Conservation (phyloP, 2,797 vertebrate species). For the Cynodonichthys magdalenae region DNA sequence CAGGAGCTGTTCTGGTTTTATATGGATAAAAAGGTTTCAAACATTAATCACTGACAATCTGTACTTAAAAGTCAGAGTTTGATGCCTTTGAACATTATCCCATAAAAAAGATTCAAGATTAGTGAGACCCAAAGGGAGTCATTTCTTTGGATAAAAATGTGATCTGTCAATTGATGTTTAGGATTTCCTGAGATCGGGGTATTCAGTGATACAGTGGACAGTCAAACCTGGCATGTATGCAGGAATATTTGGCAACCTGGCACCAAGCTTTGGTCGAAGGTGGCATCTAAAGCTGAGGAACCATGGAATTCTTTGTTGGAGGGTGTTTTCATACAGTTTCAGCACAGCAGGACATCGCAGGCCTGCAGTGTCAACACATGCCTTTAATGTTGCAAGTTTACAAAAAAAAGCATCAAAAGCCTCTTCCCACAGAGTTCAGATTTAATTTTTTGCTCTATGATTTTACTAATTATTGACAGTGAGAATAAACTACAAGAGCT, state of each 20-base stretch:
- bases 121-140: constrained; percentile 46
- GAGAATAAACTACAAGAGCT: constrained; percentile 8
- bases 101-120: constrained; percentile 50
- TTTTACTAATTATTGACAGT: constrained; percentile 39
- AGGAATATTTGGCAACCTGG: constrained; percentile 26
- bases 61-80: constrained; percentile 30
- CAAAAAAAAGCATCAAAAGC: constrained; percentile 60
- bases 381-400: constrained; percentile 59
- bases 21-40: not conserved
- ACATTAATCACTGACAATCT: constrained; percentile 36
- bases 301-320: constrained; percentile 57
- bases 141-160: constrained; percentile 54
- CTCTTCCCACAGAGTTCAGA: constrained; percentile 24
- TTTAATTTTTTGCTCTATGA: constrained; percentile 37
- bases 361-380: constrained; percentile 49
- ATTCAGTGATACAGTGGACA: constrained; percentile 41
- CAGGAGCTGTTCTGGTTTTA: not conserved
- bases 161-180: constrained; percentile 62
- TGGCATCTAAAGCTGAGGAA: constrained; percentile 47
- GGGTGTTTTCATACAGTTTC: constrained; percentile 52
- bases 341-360: constrained; percentile 55
- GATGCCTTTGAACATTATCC: constrained; percentile 34
- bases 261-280: constrained; percentile 30
- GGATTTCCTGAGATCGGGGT: constrained; percentile 61
- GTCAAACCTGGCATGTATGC: constrained; percentile 52